Evolutionary conservation across 2,113 vertebrate genomes (phyloP), one percentile per base, ranked within the genome.

Genomic region (Dolichallabes microphthalmus): DNA sequence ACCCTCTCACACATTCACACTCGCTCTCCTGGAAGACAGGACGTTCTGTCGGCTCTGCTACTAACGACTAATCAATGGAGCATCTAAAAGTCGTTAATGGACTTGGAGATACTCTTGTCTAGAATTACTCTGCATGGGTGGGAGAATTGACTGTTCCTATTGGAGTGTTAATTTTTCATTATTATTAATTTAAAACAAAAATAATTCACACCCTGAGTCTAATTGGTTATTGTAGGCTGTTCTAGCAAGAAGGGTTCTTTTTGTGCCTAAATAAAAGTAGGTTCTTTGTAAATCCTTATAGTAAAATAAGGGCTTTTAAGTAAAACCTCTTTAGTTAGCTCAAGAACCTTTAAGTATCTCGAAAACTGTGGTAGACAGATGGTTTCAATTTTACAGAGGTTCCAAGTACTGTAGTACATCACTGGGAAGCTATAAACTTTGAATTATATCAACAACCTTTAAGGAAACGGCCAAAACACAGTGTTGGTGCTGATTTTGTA

Each of bases 11-110:
- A 58, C 53, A 2, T 77, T 77, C 53, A 13, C 27, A 32, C 52
- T 58, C 25, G 8, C 25, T 32, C 75, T 58, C 27, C n/a, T 77
- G n/a, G 30, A 76, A 53, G 45, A 75, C 25, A 53, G 45, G 45
- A 45, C 45, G 45, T 77, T 57, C 27, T 32, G 75, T 32, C 50
- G 53, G 73, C n/a, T 77, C 52, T 19, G 3, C 12, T 19, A 5
- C 17, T 30, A 77, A 77, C 27, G n/a, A 22, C 75, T 77, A 77
- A 77, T 77, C 52, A 22, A 57, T 57, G n/a, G n/a, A 57, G 53
- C 17, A 9, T 57, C 75, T 32, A 12, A 57, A 77, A 77, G 50
- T 19, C 50, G 14, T 76, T 76, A 53, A 53, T 76, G 50, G 74
- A 77, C 52, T 77, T 77, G 74, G 30, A 20, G 73, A 75, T 27